Base-by-base conservation (phyloP, 2,888 invertebrate genomes). In the Beris chalybata region DNA sequence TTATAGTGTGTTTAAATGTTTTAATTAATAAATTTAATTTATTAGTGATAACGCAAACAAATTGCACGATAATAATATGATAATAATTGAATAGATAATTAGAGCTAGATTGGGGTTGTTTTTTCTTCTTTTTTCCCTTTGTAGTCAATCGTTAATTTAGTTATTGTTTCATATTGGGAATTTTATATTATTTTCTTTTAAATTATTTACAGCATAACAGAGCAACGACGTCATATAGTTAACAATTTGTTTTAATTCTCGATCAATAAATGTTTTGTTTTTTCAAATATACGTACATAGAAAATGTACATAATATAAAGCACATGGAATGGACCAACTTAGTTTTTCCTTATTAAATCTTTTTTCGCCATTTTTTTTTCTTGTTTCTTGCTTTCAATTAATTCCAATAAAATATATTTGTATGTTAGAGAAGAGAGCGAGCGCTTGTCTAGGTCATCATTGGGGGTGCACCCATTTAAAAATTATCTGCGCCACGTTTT, bases 271-370 rank as follows among this genome's bases (percentile, higher is more conserved):
- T 47, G 9, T 68, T 45, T 61, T 59, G 59, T 65, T 53, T 54
- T 59, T 67, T 45, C 59, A 61, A 57, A 50, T 64, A 45, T 54
- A 45, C 55, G 64, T 61, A 22, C 22, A 22, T 22, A 22, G 22
- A 22, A 54, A 65, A 69, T 64, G 58, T 67, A 59, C 67, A 65
- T 55, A 54, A 54, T 53, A 53, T 67, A 69, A 69, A 67, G 67
- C 66, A 65, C 68, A 65, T 68, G 65, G 61, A 68, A 68, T 65
- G 65, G 65, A 65, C 68, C 68, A 65, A 65, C 65, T 58, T 52
- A 31, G 54, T 43, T 52, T 32, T 38, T n/a, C 54, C 45, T 57
- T 67, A 30, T 65, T 65, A 45, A 38, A 38, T 54, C 50, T 13
- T 68, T 47, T 43, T 52, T 4, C n/a, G 31, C 15, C 9, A 29